Base-by-base conservation (phyloP, 2,113 vertebrate species). In the Carettochelys insculpta region DNA sequence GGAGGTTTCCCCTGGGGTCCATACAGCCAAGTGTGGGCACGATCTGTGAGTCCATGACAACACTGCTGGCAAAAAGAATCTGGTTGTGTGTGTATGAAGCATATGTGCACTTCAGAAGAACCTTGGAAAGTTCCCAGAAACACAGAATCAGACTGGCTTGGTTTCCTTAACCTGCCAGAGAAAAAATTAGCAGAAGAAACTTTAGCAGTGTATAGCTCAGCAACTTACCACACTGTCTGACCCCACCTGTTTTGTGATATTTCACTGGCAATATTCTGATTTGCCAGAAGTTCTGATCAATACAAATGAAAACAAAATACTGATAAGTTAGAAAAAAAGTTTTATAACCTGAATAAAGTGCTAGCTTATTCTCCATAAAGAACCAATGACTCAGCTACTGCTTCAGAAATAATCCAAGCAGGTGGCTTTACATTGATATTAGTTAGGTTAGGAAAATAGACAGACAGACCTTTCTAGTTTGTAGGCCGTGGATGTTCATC, bases 291-390 rank as follows among this genome's bases (percentile, higher is more conserved):
- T 81, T 75, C 91, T 92, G 95, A 95, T 93, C 96, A 95, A 95
- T 94, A 96, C 61, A 96, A 96, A 95, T 93, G 88, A 95, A 96
- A 95, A n/a, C n/a, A n/a, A n/a, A n/a, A n/a, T n/a, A n/a, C n/a
- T n/a, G n/a, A n/a, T n/a, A n/a, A n/a, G n/a, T n/a, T n/a, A n/a
- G n/a, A n/a, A n/a, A n/a, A n/a, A n/a, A n/a, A n/a, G n/a, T n/a
- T n/a, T n/a, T n/a, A 94, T 85, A 94, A 88, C 85, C 92, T 93
- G 87, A 88, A 58, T 83, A 93, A 93, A 90, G 58, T 92, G 89
- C 77, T 92, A 82, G 83, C 94, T 83, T 94, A 43, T 88, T 85
- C 80, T 45, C 85, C 90, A 78, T 78, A 94, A 92, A 92, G 73
- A 91, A 95, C 77, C 34, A 71, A 51, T 43, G 86, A 73, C 29